Base-by-base conservation (phyloP, 1,140 invertebrate genomes). In the Callitettix versicolor region DNA sequence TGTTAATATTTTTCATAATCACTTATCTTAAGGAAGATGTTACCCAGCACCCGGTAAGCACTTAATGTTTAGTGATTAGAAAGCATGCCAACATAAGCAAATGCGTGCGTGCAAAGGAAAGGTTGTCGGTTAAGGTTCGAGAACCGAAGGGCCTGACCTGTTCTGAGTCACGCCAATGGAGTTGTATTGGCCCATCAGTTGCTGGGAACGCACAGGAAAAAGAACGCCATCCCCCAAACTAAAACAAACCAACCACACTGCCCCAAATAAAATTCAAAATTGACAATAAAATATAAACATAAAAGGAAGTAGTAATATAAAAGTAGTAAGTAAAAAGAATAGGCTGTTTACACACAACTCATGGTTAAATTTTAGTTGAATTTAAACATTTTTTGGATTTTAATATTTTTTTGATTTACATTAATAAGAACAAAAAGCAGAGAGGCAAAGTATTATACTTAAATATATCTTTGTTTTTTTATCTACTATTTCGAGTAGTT, bases 161-260 rank as follows among this genome's bases (percentile, higher is more conserved):
- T 81, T 82, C 65, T 79, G 79, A 65, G 87, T 90, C 71, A 79
- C 86, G 70, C 88, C 89, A 88, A 92, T 91, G 61, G 89, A 89
- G 75, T 91, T 80, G 80, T 92, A 92, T 53, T 51, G 64, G 77
- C 79, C 65, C 71, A 73, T 71, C 67, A 82, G 79, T 67, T 82
- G 82, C 68, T 84, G 81, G 60, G 81, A 79, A 56, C 86, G 81
- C 67, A 86, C 84, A 59, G 86, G 86, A 77, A 79, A 94, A 71
- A 78, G 78, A 70, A 88, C 80, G 73, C 91, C 90, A 74, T 93
- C 88, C 68, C 88, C 89, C 71, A 85, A 76, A 84, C 91, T 94
- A 81, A 68, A 79, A 79, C 68, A 67, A 67, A 71, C 36, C 48
- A 34, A 71, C 36, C 48, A 34, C 14, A 69, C 26, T 34, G 24